These are phyloP conservation scores for Babylonia areolata DNA, from an alignment of 1,140 invertebrate genomes.

Conservation along the genomic window DNA sequence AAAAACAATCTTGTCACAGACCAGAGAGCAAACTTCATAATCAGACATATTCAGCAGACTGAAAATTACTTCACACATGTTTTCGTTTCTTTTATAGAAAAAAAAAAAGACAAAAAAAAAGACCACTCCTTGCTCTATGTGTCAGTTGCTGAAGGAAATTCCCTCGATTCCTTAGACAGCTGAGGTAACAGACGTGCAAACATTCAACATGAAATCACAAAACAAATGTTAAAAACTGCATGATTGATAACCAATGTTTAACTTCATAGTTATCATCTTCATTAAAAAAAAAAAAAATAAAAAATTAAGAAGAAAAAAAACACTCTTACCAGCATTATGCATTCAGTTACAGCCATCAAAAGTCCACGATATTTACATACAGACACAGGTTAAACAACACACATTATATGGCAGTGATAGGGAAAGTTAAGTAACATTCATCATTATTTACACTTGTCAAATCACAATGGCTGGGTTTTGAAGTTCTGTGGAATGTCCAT, in stretches of 20 bases:
- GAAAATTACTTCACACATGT: background rate
- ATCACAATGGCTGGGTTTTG: background rate
- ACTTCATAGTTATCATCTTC: too few relatives aligned
- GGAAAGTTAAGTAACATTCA: too few relatives aligned
- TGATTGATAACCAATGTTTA: background rate
- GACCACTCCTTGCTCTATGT: background rate
- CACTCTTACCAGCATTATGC: too few relatives aligned
- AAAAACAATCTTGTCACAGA: background rate
- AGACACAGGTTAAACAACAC: background rate
- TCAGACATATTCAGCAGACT: too few relatives aligned
- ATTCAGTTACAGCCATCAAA: background rate
- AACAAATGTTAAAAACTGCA: background rate
- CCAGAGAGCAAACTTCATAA: too few relatives aligned
- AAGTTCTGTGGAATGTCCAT: background rate
- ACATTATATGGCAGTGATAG: background rate
- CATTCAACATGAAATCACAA: background rate
- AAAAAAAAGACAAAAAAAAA: background rate
- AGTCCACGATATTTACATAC: background rate
- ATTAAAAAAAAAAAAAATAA: too few relatives aligned
- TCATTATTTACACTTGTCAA: background rate
- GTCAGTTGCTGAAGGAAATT: background rate
- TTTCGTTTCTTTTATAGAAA: too few relatives aligned
- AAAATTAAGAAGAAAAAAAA: too few relatives aligned
- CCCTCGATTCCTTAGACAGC: background rate
- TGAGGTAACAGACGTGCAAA: background rate